Conservation (phyloP, 2,797 vertebrate species). For the Ciconia nigra region DNA sequence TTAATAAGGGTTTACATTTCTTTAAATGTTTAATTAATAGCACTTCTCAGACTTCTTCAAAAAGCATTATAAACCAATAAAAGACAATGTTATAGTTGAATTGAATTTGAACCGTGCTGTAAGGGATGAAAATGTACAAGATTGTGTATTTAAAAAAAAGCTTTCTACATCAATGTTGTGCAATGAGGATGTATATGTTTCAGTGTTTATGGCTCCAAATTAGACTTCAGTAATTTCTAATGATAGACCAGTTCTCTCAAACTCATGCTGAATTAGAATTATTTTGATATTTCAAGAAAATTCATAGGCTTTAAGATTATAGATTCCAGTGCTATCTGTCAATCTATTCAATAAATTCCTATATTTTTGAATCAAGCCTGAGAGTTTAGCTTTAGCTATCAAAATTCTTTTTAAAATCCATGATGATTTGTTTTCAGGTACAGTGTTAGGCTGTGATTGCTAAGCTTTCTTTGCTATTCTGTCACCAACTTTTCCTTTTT, state of each 20-base stretch:
- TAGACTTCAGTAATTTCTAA: not conserved
- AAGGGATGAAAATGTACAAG: not conserved
- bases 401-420: not conserved
- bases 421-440: not conserved
- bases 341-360: not conserved
- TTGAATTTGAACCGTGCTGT: not conserved
- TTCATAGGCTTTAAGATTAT: not conserved
- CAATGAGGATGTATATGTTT: not conserved
- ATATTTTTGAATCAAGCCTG: not conserved
- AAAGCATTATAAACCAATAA: not conserved
- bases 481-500: not conserved
- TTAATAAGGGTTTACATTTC: not conserved
- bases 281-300: not conserved
- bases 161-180: rapidly evolving
- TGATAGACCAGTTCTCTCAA: not conserved
- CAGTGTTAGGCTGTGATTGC: not conserved
- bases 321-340: not conserved
- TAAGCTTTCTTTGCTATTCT: not conserved
- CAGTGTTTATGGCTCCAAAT: not conserved
- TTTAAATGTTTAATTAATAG: not conserved
- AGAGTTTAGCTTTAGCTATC: not conserved
- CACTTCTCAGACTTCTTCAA: not conserved
- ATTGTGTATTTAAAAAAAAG: not conserved
- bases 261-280: not conserved
- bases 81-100: not conserved